phyloP scores from a whole-genome alignment of 2,888 invertebrate genomes.

The Drosophila anomelani region DNA sequence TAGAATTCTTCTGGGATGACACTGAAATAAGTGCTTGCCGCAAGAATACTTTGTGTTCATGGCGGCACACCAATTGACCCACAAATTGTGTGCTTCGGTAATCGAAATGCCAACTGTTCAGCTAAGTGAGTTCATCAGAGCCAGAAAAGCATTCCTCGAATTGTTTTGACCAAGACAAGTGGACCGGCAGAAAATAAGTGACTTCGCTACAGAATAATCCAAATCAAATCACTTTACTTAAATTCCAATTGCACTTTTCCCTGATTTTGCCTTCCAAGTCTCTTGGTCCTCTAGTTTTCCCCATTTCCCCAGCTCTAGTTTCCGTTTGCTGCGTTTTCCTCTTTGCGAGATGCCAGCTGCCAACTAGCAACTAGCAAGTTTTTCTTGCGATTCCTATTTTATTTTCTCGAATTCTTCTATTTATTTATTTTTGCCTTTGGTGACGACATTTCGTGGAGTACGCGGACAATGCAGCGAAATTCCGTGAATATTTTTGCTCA shows the following conservation, averaged over 20 bases:
- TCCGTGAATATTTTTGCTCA: constrained; percentile 49
- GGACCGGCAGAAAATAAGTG: constrained; percentile 44
- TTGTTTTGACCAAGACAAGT: constrained; percentile 44
- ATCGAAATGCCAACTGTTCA: constrained; percentile 26
- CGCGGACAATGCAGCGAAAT: constrained; percentile 47
- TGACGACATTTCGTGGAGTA: constrained; percentile 46
- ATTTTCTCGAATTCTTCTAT: constrained; percentile 27
- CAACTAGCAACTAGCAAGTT: constrained; percentile 43
- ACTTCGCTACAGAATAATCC: constrained; percentile 57
- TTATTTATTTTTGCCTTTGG: constrained; percentile 41
- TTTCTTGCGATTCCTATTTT: constrained; percentile 21
- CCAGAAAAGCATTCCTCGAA: constrained; percentile 55
- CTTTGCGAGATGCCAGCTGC: constrained; percentile 55
- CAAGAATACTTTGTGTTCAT: background rate
- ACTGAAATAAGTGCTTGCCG: background rate
- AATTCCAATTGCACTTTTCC: constrained; percentile 65
- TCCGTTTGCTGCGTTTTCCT: constrained; percentile 25
- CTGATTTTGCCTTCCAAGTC: constrained; percentile 32
- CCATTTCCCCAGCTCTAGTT: constrained; percentile 21
- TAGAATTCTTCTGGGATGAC: background rate
- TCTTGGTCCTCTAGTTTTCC: constrained; percentile 26
- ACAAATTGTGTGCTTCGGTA: constrained; percentile 26
- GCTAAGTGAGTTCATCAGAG: constrained; percentile 30
- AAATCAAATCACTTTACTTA: constrained; percentile 68
- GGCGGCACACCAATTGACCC: constrained; percentile 38